Conservation (phyloP, 2,113 vertebrate genomes). For the Anser cygnoides region DNA sequence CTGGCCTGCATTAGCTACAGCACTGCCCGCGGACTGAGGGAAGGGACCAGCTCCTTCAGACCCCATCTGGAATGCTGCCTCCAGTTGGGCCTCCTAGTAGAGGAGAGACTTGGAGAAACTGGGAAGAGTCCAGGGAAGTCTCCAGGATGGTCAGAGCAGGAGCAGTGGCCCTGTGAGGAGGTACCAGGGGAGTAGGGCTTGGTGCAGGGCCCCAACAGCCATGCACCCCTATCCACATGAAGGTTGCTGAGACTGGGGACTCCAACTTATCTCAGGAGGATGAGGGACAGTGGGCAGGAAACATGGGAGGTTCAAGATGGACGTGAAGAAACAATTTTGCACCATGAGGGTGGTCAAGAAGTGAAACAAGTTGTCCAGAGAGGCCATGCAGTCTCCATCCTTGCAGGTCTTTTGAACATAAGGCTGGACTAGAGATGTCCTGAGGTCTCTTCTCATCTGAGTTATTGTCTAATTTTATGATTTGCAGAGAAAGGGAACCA, state of each 20-base stretch:
- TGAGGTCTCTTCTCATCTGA: background rate
- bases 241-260: background rate
- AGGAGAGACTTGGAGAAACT: background rate
- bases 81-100: background rate
- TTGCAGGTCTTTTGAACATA: background rate
- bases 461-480: background rate
- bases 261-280: background rate
- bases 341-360: no score
- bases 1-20: background rate
- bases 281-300: background rate
- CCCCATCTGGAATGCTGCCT: background rate
- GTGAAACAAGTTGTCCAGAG: background rate
- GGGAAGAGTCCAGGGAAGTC: no score
- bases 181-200: background rate
- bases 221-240: background rate
- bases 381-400: background rate
- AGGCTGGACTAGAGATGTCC: background rate
- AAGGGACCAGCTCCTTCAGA: background rate
- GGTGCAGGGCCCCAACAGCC: fast-evolving
- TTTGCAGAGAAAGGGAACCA: fast-evolving
- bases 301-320: background rate
- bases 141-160: background rate
- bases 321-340: no score
- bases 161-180: background rate
- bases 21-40: fast-evolving